Conservation (phyloP, 30 jellyfish, hydroid and myxozoan species). For the Chrysaora quinquecirrha region DNA sequence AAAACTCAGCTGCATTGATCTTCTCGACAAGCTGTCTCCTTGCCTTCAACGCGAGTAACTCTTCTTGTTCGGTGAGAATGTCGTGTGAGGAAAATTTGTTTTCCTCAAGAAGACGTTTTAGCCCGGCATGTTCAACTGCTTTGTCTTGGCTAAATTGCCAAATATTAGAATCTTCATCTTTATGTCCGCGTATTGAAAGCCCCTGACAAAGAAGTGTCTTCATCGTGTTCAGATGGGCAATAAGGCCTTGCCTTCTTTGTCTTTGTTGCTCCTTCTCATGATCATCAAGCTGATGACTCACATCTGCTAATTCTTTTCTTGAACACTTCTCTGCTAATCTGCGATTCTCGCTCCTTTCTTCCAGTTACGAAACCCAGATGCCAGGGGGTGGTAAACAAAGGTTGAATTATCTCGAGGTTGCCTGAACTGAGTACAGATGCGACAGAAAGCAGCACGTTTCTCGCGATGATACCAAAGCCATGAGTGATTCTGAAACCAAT, state of each 20-base stretch:
- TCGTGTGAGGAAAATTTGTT: no score
- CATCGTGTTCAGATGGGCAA: slow-evolving; percentile 38
- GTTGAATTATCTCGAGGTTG: slow-evolving; percentile 38
- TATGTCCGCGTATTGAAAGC: slow-evolving; percentile 40
- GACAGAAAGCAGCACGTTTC: slow-evolving; percentile 47
- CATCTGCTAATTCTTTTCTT: slow-evolving; percentile 14
- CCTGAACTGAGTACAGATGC: slow-evolving; percentile 40
- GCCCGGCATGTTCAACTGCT: no score
- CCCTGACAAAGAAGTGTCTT: slow-evolving; percentile 54
- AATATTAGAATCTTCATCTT: slow-evolving; percentile 45
- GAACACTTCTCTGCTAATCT: slow-evolving; percentile 15
- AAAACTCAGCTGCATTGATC: no score
- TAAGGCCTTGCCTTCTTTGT: slow-evolving; percentile 32
- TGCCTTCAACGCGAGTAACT: no score
- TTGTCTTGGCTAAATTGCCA: no score
- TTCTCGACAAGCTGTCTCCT: no score
- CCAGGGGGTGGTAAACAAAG: slow-evolving; percentile 7
- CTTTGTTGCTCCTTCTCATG: slow-evolving; percentile 26
- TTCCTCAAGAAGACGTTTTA: no score
- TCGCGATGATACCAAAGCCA: slow-evolving; percentile 60
- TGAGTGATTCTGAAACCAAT: slow-evolving; percentile 40
- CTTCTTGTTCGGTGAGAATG: no score
- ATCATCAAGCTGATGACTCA: slow-evolving; percentile 36
- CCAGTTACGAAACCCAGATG: slow-evolving; percentile 61
- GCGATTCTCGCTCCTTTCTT: slow-evolving; percentile 35